Percentiles rank a stretch among this genome's conserved stretches.
These are phyloP conservation scores for Agelas oroides DNA, from an alignment of 37 sponge, comb jelly and placozoan species.

Conservation along the genomic window DNA sequence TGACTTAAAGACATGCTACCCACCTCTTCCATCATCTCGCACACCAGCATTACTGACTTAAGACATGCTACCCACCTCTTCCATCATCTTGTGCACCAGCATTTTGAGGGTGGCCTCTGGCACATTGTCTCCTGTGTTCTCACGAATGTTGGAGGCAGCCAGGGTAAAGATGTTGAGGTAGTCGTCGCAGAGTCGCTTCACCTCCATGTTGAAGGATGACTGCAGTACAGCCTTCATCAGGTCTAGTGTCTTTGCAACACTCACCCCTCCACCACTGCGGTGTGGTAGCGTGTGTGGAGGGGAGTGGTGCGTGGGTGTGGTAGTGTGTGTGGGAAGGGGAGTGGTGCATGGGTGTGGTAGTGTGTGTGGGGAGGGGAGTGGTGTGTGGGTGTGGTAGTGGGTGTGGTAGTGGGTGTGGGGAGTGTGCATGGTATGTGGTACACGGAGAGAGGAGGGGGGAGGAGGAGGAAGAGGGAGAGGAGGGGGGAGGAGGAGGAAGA, in stretches of 20 bases:
- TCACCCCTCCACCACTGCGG: slow-evolving; percentile 58
- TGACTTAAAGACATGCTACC: too few species aligned
- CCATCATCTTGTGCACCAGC: slow-evolving; percentile 69
- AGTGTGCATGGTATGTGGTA: background rate
- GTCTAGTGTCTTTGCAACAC: slow-evolving; percentile 77
- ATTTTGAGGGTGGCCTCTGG: slow-evolving; percentile 55
- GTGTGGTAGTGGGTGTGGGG: slow-evolving; percentile 1
- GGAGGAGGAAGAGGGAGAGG: background rate
- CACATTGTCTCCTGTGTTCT: slow-evolving; percentile 74
- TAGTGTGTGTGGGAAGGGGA: background rate
- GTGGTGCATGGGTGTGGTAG: background rate
- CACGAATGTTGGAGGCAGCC: slow-evolving; percentile 72
- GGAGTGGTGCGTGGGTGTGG: slow-evolving; percentile 6
- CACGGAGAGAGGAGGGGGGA: background rate
- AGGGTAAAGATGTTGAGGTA: slow-evolving; percentile 60
- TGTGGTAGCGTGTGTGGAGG: background rate
- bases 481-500: background rate
- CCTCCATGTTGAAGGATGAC: slow-evolving; percentile 79
- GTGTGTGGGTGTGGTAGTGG: background rate
- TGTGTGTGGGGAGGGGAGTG: background rate
- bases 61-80: too few species aligned
- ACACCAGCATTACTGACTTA: too few species aligned
- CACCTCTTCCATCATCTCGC: slow-evolving; percentile 78
- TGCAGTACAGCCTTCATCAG: slow-evolving; percentile 80
- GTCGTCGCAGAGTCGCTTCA: slow-evolving; percentile 73